Conservation (phyloP, 92 coral and sea anemone genomes). For the Palythoa heliodiscus region DNA sequence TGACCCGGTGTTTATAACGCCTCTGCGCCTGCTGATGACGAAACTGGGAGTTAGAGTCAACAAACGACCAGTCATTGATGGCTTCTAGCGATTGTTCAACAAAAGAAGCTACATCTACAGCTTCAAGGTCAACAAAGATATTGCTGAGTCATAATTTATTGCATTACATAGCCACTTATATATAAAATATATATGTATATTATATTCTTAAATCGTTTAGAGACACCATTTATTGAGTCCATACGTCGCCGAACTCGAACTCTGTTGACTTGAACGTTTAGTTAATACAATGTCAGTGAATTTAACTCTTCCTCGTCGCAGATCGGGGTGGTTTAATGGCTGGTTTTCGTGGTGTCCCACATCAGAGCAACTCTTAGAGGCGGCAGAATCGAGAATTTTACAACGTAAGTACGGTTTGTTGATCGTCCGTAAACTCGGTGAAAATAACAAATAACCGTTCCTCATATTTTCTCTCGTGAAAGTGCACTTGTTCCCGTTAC, state of each 20-base stretch:
- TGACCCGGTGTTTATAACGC: no score
- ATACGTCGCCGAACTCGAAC: not conserved
- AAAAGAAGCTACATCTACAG: slow-evolving; percentile 6
- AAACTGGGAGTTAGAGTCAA: not conserved
- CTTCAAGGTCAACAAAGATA: slow-evolving; percentile 26
- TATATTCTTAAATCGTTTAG: not conserved
- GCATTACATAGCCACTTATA: not conserved
- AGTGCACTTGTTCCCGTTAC: no score
- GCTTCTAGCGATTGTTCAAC: slow-evolving; percentile 16
- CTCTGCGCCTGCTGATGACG: not conserved
- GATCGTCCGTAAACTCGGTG: no score
- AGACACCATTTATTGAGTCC: not conserved
- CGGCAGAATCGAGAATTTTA: slow-evolving; percentile 84
- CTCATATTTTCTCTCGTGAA: no score
- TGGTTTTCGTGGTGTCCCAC: slow-evolving; percentile 97
- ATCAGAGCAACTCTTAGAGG: slow-evolving; percentile 76
- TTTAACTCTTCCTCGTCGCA: slow-evolving; percentile 10
- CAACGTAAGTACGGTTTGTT: slow-evolving; percentile 68
- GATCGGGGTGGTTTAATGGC: slow-evolving; percentile 52
- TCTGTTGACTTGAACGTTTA: not conserved
- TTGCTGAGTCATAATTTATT: slow-evolving; percentile 31
- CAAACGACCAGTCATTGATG: not conserved
- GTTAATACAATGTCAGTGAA: not conserved
- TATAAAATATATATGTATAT: not conserved
- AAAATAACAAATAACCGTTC: no score